Evolutionary conservation across 2,888 invertebrate genomes (phyloP).

Genomic region (Apotomis capreana): DNA sequence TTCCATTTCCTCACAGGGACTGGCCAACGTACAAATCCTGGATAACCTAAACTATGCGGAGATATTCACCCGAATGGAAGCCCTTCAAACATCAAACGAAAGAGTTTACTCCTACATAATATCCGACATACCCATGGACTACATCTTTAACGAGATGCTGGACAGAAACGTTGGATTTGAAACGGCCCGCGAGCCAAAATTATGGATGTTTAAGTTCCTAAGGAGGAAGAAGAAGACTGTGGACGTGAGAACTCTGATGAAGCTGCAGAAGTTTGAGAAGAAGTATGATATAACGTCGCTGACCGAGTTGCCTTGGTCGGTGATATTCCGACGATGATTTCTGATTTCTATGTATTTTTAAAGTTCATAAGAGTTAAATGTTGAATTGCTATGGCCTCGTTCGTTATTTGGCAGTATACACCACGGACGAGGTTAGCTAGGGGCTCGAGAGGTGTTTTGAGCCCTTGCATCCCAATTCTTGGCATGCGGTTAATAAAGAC

Average conservation of each 20-base stretch:
- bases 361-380: too few species aligned
- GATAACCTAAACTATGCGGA: slow-evolving; percentile 60
- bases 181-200: not conserved
- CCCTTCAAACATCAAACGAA: slow-evolving; percentile 53
- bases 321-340: slow-evolving; percentile 65
- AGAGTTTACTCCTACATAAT: slow-evolving; percentile 71
- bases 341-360: too few species aligned
- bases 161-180: slow-evolving; percentile 30
- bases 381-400: too few species aligned
- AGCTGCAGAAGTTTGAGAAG: slow-evolving; percentile 55
- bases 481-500: too few species aligned
- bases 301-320: slow-evolving; percentile 72
- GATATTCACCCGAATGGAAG: slow-evolving; percentile 68
- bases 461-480: too few species aligned
- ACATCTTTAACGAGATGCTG: slow-evolving; percentile 67
- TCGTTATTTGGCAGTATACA: too few species aligned
- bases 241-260: slow-evolving; percentile 42
- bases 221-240: slow-evolving; percentile 52
- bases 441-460: too few species aligned
- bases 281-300: slow-evolving; percentile 65
- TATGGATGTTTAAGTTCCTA: slow-evolving; percentile 47
- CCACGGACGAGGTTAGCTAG: too few species aligned
- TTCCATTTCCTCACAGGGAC: slow-evolving; percentile 55
- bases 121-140: slow-evolving; percentile 67
- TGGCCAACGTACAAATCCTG: slow-evolving; percentile 70